A percentile compares a stretch with the other conserved stretches of the same genome.
phyloP scores from a whole-genome alignment of 2,797 vertebrate genomes.

The Phyllotis vaccarum region DNA sequence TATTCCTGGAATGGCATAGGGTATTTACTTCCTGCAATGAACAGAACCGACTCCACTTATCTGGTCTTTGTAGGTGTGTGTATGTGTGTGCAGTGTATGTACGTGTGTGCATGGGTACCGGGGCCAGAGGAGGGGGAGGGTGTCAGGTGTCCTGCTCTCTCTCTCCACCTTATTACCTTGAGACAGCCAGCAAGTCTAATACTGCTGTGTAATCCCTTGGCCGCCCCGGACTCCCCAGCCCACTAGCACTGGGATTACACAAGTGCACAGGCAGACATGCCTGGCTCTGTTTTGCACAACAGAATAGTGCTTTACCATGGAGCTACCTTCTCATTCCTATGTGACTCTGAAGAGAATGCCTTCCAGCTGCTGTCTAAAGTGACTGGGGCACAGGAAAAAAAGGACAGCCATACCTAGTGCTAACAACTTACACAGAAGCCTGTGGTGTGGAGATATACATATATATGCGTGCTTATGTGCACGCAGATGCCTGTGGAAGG shows the following conservation, averaged over 20 bases:
- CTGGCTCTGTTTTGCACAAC: neutral
- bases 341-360: neutral
- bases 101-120: neutral
- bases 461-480: neutral
- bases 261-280: neutral
- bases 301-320: neutral
- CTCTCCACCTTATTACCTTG: neutral
- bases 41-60: neutral
- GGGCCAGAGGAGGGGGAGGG: neutral
- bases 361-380: neutral
- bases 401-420: neutral
- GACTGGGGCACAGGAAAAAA: neutral
- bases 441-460: neutral
- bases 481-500: no score
- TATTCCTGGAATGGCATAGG: neutral
- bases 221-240: accelerated
- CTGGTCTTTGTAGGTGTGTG: neutral
- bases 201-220: neutral
- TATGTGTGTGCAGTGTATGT: neutral
- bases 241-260: neutral
- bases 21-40: neutral
- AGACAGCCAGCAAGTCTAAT: neutral
- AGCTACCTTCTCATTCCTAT: neutral
- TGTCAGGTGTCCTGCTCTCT: neutral
- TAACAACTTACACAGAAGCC: neutral